Base-by-base conservation (phyloP, 2,797 vertebrate genomes). In the Simalia tracyae region DNA sequence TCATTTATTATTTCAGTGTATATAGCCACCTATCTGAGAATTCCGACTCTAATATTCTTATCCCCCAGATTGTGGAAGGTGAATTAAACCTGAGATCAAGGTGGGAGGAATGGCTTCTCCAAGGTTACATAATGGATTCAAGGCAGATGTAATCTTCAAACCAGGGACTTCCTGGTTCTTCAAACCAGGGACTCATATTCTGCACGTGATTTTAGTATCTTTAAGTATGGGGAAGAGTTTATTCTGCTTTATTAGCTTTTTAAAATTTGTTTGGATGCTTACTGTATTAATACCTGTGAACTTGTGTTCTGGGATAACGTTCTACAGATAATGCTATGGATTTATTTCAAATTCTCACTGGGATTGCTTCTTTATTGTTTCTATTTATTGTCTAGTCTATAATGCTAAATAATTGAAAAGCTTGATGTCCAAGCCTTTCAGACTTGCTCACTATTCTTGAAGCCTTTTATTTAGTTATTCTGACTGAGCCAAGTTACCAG, bases 301-400 rank as follows among this genome's bases (percentile, higher is more conserved):
- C 14, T 12, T 24, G 5, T 11, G 4, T 91, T 86, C 4, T 42
- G 68, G 59, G 28, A 64, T 92, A 85, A 85, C 10, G 88, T 93
- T 42, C 4, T 9, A 0, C 3, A 28, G 7, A 26, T 91, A 31
- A 57, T 81, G 36, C 10, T 31, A 22, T 31, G 36, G 24, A 61
- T 85, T 5, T 92, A 1, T 66, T 46, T 81, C 91, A 87, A 56
- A 90, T 86, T 86, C 15, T n/a, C 56, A 1, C 36, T 60, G 88
- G 50, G 36, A 81, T 46, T 81, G 36, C 36, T 93, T 93, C 31
- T 93, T 76, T 90, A 66, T 94, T 95, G 92, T 22, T 93, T 93
- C 19, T 72, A 42, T 89, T 92, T 31, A 59, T 92, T 95, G 9
- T 19, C 88, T 54, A 93, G 90, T 66, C 50, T 90, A 4, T 88